Base-by-base conservation (phyloP, 2,113 vertebrate genomes). In the Plecturocebus donacophilus region DNA sequence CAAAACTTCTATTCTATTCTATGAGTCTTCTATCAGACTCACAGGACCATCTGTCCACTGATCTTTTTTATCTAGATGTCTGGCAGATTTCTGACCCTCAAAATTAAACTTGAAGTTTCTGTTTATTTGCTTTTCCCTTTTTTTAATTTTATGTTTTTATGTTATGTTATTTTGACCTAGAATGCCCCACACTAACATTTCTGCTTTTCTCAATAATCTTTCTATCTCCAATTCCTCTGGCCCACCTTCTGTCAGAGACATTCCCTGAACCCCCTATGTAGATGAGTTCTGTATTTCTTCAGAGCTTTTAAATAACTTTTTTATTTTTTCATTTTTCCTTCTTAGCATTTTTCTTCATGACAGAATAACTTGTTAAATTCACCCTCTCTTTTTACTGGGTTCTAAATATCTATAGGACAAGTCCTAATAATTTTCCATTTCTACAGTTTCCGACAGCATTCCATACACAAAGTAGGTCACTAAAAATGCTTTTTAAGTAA, bases 351-450 rank as follows among this genome's bases (percentile, higher is more conserved):
- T 75, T 88, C 42, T 71, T 64, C 58, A 2, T 40, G 56, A 71
- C 45, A 68, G 56, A 87, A 95, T 2, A 35, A 49, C 25, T 86
- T 87, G 0, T 13, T 91, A 17, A 49, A 83, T 54, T 87, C 9
- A 79, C 19, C 3, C 1, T 81, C 19, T 77, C 19, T 86, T 47
- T 90, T 96, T 64, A 81, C 4, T 76, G 66, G n/a, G 73, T 86
- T 87, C 93, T 82, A 82, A 89, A 58, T 49, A 73, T 85, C 12
- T 91, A 91, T 23, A 87, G 21, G 45, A 38, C 3, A 80, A 25
- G 4, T 38, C 23, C 23, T 91, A 45, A 86, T 93, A 21, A 66
- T 61, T 94, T 97, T 47, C 30, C 32, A 91, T 61, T 86, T 96
- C n/a, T 77, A 77, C 1, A 71, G 12, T 73, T 93, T 25, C 20